Evolutionary conservation across 2,113 vertebrate genomes (phyloP), one percentile per base, ranked within the genome.

Genomic region (Rhinichthys klamathensis): DNA sequence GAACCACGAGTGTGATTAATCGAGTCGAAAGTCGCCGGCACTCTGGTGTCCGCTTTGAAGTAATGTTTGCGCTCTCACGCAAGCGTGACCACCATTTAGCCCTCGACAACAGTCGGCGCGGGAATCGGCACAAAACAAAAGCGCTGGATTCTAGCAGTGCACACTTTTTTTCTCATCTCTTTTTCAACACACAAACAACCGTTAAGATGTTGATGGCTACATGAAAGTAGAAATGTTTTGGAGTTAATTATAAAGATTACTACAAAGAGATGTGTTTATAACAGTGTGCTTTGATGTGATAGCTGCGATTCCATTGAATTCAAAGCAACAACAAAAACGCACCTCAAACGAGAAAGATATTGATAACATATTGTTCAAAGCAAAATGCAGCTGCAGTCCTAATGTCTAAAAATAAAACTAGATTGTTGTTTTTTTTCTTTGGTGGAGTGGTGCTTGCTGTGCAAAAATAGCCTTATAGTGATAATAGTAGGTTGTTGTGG

Each of bases 1-100:
- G 88, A 84, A 88, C 77, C 91, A 84, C n/a, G 88, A 88, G 87
- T 49, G 88, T 89, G 91, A 92, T 91, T 89, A 90, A 87, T 86
- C 86, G 60, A 38, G 84, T 85, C 88, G 89, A 90, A 76, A 91
- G 90, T 89, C 67, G 85, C 85, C 79, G 89, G 90, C 83, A 76
- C 75, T 82, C 74, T 81, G 51, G 70, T 84, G 77, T 83, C 65
- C 73, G 60, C 56, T 84, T 67, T 81, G 65, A 82, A 84, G 86
- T 80, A 65, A 86, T 60, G 67, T 67, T 77, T 74, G 56, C 58
- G 12, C 44, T 78, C 61, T 61, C 46, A 82, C 46, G 46, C 38
- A 65, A 88, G 72, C 83, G 18, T 60, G 83, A 82, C 74, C 23
- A 60, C 25, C 70, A 79, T 80, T 84, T 61, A 61, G 27, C 70